Conservation (phyloP, 2,888 invertebrate species). For the Acanthacorydalis orientalis region DNA sequence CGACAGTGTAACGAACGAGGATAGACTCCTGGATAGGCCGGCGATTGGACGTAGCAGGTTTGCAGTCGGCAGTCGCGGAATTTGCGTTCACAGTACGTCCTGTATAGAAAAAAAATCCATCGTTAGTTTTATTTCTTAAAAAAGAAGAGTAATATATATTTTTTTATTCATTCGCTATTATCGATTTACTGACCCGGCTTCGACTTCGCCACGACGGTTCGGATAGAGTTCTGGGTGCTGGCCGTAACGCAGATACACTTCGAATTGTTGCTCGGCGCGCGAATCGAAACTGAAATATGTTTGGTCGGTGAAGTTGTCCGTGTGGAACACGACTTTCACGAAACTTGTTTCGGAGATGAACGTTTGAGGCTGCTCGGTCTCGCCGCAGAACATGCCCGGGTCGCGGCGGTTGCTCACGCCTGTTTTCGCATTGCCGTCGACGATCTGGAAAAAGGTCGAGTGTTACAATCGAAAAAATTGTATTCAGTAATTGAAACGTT, state of each 20-base stretch:
- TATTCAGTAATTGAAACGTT: too few species aligned
- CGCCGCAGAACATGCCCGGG: constrained; percentile 82
- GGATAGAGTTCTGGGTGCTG: constrained; percentile 87
- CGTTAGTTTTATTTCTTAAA: not conserved
- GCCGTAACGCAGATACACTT: constrained; percentile 80
- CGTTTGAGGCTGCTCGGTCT: constrained; percentile 84
- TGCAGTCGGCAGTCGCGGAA: constrained; percentile 78
- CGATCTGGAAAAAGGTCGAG: constrained; percentile 60
- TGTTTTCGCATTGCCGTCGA: constrained; percentile 80
- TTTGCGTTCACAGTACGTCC: constrained; percentile 74
- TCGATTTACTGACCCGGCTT: too few species aligned
- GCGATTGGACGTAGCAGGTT: constrained; percentile 86
- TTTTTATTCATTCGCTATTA: too few species aligned
- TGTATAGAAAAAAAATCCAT: constrained; percentile 21
- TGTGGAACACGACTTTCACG: constrained; percentile 79
- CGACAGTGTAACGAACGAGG: constrained; percentile 82
- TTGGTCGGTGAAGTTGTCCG: constrained; percentile 86
- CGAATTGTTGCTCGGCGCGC: constrained; percentile 79
- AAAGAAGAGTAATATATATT: too few species aligned
- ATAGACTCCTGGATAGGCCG: constrained; percentile 84
- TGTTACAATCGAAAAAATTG: too few species aligned
- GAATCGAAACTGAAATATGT: constrained; percentile 75
- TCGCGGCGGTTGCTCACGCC: constrained; percentile 77
- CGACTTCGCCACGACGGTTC: constrained; percentile 73
- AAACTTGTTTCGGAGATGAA: constrained; percentile 90